Evolutionary conservation across 2,888 invertebrate genomes (phyloP).

Genomic region (Agonopterix arenella): DNA sequence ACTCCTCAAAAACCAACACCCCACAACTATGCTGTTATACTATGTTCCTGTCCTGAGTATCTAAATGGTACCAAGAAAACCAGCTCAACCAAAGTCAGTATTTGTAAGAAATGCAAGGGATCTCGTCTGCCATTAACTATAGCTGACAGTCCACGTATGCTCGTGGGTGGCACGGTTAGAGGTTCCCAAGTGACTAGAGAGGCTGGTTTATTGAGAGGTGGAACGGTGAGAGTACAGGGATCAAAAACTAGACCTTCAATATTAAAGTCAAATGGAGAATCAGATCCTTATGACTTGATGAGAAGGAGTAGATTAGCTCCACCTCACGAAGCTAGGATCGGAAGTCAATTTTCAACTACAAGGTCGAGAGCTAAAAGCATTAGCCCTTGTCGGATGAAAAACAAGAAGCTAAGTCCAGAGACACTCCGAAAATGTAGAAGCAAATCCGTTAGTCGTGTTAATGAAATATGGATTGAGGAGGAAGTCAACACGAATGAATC

Average conservation of each 20-base stretch:
- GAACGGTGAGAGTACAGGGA: conserved; percentile 79
- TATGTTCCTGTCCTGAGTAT: conserved; percentile 90
- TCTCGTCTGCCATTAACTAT: conserved; percentile 83
- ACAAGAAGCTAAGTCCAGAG: conserved; percentile 67
- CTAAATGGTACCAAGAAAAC: conserved; percentile 85
- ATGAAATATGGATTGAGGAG: conserved; percentile 67
- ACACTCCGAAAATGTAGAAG: conserved; percentile 57
- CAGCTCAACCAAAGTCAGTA: conserved; percentile 83
- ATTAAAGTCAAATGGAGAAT: conserved; percentile 74
- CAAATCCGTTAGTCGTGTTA: conserved; percentile 67
- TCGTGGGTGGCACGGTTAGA: conserved; percentile 80
- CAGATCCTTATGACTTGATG: conserved; percentile 90
- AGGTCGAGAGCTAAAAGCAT: conserved; percentile 74
- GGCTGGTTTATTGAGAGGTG: conserved; percentile 71
- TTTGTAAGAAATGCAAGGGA: conserved; percentile 91
- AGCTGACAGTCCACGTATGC: conserved; percentile 74
- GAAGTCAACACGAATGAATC: conserved; percentile 41
- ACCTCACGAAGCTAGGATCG: conserved; percentile 75
- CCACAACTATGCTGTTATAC: conserved; percentile 82
- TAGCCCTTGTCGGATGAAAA: conserved; percentile 75
- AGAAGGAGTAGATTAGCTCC: conserved; percentile 84
- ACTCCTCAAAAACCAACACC: conserved; percentile 76
- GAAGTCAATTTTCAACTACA: conserved; percentile 68
- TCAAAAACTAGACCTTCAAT: conserved; percentile 80
- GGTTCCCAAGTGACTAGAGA: conserved; percentile 67